Percentiles rank a stretch among this genome's conserved stretches.
These are phyloP conservation scores for Gnathonemus echidnorhynchus DNA, from an alignment of 2,113 vertebrate genomes.

Conservation along the genomic window DNA sequence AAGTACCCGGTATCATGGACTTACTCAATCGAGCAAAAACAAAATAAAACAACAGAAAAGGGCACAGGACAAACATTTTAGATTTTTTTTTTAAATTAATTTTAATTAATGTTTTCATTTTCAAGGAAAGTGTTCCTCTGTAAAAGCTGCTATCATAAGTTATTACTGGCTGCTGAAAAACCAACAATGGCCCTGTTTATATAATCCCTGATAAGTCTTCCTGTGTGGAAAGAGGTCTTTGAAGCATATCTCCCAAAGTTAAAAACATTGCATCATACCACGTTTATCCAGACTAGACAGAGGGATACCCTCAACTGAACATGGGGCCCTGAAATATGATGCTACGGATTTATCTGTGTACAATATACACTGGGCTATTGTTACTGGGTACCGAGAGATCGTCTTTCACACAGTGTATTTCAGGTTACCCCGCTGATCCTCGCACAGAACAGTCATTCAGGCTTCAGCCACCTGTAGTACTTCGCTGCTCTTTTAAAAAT, in stretches of 20 bases:
- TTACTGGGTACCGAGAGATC: constrained; percentile 36
- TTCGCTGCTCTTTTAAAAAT: constrained; percentile 6
- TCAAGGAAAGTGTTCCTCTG: neutral
- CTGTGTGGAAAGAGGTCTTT: neutral
- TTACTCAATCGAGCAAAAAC: neutral
- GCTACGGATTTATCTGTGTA: constrained; percentile 44
- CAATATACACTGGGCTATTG: constrained; percentile 40
- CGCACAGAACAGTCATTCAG: constrained; percentile 23
- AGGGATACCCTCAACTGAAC: constrained; percentile 20
- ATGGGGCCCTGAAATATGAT: constrained; percentile 36
- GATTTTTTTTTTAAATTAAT: neutral
- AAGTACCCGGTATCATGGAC: neutral
- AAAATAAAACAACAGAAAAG: neutral
- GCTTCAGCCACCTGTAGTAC: constrained; percentile 25
- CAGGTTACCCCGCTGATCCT: constrained; percentile 32
- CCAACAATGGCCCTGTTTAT: neutral
- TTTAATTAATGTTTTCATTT: neutral
- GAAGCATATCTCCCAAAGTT: neutral
- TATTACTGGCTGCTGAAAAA: neutral
- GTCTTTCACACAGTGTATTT: constrained; percentile 36
- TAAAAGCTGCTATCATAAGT: neutral
- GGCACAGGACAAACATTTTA: neutral
- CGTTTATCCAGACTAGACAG: constrained; percentile 2
- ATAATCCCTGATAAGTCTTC: neutral
- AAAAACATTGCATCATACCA: neutral